Conservation (phyloP, 1,140 invertebrate genomes). For the Limonius californicus region DNA sequence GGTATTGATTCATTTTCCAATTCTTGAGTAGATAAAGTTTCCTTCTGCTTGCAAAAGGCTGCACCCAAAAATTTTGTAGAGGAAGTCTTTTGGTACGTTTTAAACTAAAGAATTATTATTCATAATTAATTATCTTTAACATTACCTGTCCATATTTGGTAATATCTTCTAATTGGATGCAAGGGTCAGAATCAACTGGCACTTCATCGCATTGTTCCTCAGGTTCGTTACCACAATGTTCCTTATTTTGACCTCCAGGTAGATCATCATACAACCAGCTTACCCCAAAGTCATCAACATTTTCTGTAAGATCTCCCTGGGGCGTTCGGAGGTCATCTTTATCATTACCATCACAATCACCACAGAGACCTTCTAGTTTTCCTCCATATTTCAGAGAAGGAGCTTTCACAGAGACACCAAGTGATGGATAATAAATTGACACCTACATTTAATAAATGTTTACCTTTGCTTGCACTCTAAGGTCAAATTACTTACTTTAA, state of each 20-base stretch:
- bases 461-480: too few species aligned
- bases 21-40: too few species aligned
- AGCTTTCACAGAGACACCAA: conserved; percentile 51
- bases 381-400: conserved; percentile 70
- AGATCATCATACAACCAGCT: conserved; percentile 57
- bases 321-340: conserved; percentile 60
- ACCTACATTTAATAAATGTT: conserved; percentile 48
- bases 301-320: conserved; percentile 48
- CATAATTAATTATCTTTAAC: neutral
- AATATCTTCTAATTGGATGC: conserved; percentile 58
- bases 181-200: conserved; percentile 58
- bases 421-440: conserved; percentile 39
- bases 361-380: conserved; percentile 74
- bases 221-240: conserved; percentile 36
- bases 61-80: too few species aligned
- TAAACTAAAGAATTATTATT: too few species aligned
- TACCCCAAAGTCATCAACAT: conserved; percentile 55
- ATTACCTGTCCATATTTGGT: conserved; percentile 59
- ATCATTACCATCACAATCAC: conserved; percentile 67
- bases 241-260: conserved; percentile 30
- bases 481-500: conserved; percentile 33
- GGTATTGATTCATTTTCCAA: too few species aligned
- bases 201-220: conserved; percentile 52
- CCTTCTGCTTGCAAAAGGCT: too few species aligned
- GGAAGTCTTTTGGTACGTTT: too few species aligned